phyloP scores from a whole-genome alignment of 2,113 vertebrate genomes.

The Scophthalmus maximus region DNA sequence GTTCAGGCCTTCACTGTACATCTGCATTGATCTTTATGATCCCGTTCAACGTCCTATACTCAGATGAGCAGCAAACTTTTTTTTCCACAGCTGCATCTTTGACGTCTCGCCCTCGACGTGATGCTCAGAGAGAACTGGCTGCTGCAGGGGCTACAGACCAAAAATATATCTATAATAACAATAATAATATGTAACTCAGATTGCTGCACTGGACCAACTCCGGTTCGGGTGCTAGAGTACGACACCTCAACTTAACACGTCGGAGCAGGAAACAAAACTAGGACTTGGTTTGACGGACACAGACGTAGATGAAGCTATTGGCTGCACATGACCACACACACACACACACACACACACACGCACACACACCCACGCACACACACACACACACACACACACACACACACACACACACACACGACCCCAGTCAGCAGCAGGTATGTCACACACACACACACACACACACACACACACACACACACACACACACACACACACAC shows the following conservation, averaged over 20 bases:
- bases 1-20: no score
- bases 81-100: slow-evolving; percentile 21
- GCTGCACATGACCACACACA: slow-evolving; percentile 9
- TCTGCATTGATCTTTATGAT: background rate
- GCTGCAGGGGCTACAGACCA: slow-evolving; percentile 25
- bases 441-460: no score
- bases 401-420: no score
- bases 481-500: no score
- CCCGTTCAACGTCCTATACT: no score
- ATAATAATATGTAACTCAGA: slow-evolving; percentile 40
- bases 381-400: no score
- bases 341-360: no score
- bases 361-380: no score
- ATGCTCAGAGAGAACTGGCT: slow-evolving; percentile 20
- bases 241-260: slow-evolving; percentile 30
- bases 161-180: slow-evolving; percentile 19
- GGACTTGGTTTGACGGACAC: slow-evolving; percentile 26
- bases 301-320: background rate
- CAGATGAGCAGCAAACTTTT: background rate
- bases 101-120: slow-evolving; percentile 22
- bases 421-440: no score
- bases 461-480: no score
- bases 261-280: slow-evolving; percentile 6
- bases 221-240: slow-evolving; percentile 6
- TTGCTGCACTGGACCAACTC: slow-evolving; percentile 44